A percentile compares a stretch with the other conserved stretches of the same genome.
Conservation (phyloP, 2,113 vertebrate species). For the Platichthys flesus region DNA sequence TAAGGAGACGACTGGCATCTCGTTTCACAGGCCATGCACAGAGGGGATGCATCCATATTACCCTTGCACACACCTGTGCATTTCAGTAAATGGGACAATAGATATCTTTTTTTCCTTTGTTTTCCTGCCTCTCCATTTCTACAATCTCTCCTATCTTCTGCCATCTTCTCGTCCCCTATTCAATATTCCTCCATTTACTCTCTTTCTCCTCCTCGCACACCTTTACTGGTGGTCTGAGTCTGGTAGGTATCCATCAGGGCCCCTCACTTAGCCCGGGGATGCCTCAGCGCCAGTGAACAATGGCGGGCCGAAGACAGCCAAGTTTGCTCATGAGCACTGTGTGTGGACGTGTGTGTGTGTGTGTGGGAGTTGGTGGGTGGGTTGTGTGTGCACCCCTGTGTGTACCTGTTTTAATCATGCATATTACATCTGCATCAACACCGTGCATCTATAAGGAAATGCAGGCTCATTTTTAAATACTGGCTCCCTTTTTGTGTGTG, state of each 20-base stretch:
- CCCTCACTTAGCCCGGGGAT: constrained; percentile 77
- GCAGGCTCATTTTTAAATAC: constrained; percentile 53
- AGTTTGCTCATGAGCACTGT: constrained; percentile 62
- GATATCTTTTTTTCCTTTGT: constrained; percentile 5
- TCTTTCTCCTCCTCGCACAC: constrained; percentile 52
- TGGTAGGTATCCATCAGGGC: constrained; percentile 77
- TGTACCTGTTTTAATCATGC: constrained; percentile 66
- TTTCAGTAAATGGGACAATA: constrained; percentile 53
- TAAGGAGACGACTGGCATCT: not conserved
- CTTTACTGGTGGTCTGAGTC: constrained; percentile 76
- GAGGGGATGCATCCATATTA: constrained; percentile 8
- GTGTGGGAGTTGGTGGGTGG: constrained; percentile 41
- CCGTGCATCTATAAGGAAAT: constrained; percentile 51
- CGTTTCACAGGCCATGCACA: constrained; percentile 7
- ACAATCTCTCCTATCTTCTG: constrained; percentile 53
- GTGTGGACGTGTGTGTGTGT: constrained; percentile 34
- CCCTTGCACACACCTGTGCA: constrained; percentile 60
- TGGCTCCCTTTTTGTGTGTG: constrained; percentile 10
- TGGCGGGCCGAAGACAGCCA: constrained; percentile 61
- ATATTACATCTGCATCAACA: constrained; percentile 75
- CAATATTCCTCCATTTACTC: constrained; percentile 52
- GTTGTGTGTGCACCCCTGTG: constrained; percentile 38
- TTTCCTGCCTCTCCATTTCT: constrained; percentile 17
- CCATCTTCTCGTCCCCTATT: constrained; percentile 68
- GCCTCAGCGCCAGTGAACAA: constrained; percentile 76